A percentile compares a stretch with the other conserved stretches of the same genome.
Evolutionary conservation across 2,113 vertebrate species (phyloP).

Genomic region (Puma concolor): DNA sequence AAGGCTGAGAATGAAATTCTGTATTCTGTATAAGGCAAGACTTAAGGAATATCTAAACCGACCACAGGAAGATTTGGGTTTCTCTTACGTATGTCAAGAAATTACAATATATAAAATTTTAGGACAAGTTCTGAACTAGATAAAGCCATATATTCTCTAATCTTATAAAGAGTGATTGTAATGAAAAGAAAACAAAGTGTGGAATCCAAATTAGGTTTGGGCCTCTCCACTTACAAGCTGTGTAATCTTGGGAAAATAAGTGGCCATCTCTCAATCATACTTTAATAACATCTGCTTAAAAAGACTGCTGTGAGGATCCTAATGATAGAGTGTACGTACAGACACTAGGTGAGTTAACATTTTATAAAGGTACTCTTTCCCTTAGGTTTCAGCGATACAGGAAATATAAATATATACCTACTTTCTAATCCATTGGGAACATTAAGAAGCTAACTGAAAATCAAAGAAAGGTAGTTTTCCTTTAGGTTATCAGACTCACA

Average conservation of each 20-base stretch:
- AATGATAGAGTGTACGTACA: background rate
- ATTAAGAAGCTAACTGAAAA: background rate
- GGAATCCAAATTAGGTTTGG: background rate
- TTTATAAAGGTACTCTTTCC: background rate
- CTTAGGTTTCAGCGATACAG: background rate
- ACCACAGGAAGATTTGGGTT: background rate
- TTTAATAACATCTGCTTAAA: background rate
- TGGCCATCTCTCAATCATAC: background rate
- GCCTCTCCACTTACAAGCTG: background rate
- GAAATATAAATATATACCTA: background rate
- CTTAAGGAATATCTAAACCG: background rate
- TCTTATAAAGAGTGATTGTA: background rate
- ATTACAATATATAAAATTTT: background rate
- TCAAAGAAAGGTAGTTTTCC: background rate
- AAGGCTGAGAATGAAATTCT: slow-evolving; percentile 39
- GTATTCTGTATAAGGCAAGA: background rate
- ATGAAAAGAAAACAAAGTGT: background rate
- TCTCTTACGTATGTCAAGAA: background rate
- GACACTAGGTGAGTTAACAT: background rate
- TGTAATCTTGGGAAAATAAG: background rate
- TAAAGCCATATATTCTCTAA: background rate
- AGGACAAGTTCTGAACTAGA: background rate
- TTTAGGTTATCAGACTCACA: background rate
- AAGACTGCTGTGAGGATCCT: background rate
- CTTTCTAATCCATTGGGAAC: background rate